Evolutionary conservation across 2,888 invertebrate genomes (phyloP).

Genomic region (Drosophila mayaguana): DNA sequence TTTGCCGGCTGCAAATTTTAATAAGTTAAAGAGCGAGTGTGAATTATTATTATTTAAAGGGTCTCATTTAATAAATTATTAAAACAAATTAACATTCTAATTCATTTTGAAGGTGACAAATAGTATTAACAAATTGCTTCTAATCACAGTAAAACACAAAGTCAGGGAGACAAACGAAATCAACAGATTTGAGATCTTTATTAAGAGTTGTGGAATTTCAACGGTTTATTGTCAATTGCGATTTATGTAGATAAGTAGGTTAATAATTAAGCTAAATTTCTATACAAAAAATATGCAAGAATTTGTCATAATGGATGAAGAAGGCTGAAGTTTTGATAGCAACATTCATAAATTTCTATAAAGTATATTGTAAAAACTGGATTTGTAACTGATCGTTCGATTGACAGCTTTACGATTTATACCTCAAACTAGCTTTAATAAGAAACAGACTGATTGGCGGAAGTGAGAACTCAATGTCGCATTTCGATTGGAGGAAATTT

Average conservation of each 20-base stretch:
- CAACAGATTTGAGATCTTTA: background rate
- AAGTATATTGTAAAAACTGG: background rate
- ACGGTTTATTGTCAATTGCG: too few relatives aligned
- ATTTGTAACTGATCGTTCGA: background rate
- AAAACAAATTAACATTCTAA: slow-evolving; percentile 19
- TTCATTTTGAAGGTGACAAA: slow-evolving; percentile 23
- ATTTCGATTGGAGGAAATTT: background rate
- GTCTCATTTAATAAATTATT: background rate
- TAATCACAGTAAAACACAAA: background rate
- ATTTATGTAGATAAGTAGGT: too few relatives aligned
- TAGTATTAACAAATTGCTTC: slow-evolving; percentile 2
- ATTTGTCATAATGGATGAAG: too few relatives aligned
- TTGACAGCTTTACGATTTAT: background rate
- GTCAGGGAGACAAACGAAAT: background rate
- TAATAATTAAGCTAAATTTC: too few relatives aligned
- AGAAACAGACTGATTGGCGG: background rate
- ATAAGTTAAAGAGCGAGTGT: too few relatives aligned
- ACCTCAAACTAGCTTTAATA: background rate
- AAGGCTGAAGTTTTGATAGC: too few relatives aligned
- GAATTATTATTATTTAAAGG: background rate
- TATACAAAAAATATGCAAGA: too few relatives aligned
- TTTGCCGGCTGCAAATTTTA: background rate
- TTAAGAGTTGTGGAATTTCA: too few relatives aligned
- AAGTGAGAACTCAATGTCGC: background rate
- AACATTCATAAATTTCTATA: background rate